Evolutionary conservation across 2,888 invertebrate species (phyloP).

Genomic region (Rhagonycha lutea): DNA sequence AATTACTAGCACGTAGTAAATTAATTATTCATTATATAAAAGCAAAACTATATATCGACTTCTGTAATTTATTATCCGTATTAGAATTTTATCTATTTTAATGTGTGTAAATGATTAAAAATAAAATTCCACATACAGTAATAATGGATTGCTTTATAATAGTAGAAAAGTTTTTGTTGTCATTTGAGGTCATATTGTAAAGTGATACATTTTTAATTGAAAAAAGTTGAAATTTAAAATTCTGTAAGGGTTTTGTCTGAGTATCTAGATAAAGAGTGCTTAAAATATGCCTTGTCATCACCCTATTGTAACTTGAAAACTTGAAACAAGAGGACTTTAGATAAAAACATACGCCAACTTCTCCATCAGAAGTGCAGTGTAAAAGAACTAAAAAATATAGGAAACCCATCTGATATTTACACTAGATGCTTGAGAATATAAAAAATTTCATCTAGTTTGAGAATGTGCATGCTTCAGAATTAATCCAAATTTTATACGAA

Average conservation of each 20-base stretch:
- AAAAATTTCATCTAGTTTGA: background rate
- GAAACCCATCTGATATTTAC: background rate
- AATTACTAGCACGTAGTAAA: background rate
- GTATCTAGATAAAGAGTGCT: conserved; percentile 16
- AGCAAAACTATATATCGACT: background rate
- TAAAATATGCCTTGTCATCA: conserved; percentile 30
- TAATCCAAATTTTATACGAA: too few species aligned
- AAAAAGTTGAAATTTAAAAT: background rate
- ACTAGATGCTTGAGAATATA: background rate
- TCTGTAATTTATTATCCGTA: background rate
- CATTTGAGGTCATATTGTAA: background rate
- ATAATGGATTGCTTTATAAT: background rate
- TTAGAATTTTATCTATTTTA: background rate
- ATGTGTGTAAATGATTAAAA: background rate
- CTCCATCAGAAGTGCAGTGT: conserved; percentile 5
- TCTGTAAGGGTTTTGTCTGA: background rate
- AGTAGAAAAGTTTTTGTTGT: background rate
- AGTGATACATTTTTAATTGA: background rate
- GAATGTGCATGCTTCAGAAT: background rate
- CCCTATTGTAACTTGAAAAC: conserved; percentile 25
- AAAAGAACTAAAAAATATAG: background rate
- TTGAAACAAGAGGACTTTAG: conserved; percentile 26
- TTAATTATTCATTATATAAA: background rate
- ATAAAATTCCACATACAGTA: background rate
- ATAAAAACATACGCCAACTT: conserved; percentile 24